Evolutionary conservation across 2,888 invertebrate genomes (phyloP).

Genomic region (Strigamia transsilvanica): DNA sequence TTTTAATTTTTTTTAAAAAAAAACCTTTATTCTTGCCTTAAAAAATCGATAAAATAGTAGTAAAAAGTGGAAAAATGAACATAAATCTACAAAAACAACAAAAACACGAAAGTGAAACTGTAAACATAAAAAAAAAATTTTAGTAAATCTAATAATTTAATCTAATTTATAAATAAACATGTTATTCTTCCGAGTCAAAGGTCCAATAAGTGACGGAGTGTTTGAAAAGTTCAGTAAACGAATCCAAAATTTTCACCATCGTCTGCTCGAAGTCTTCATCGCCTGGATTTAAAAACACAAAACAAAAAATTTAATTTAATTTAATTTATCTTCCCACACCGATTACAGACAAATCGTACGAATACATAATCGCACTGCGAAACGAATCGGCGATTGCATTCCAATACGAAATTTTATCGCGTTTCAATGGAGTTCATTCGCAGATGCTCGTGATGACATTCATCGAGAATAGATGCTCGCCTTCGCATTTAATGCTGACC

Average conservation of each 20-base stretch:
- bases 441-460: background rate
- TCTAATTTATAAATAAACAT: too few species aligned
- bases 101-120: background rate
- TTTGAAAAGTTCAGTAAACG: background rate
- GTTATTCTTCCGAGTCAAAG: conserved; percentile 7
- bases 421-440: background rate
- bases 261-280: background rate
- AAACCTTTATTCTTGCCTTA: background rate
- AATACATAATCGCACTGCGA: background rate
- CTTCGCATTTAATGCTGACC: background rate
- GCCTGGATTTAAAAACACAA: background rate
- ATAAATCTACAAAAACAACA: background rate
- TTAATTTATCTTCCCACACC: background rate
- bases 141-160: background rate
- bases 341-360: background rate
- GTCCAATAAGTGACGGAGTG: background rate
- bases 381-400: conserved; percentile 1
- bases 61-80: background rate
- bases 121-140: background rate
- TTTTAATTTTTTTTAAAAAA: background rate
- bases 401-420: background rate
- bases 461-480: background rate
- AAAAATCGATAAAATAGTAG: too few species aligned
- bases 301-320: background rate
- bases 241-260: background rate